Conservation (phyloP, 2,888 invertebrate genomes). For the Sarcophaga carnaria region DNA sequence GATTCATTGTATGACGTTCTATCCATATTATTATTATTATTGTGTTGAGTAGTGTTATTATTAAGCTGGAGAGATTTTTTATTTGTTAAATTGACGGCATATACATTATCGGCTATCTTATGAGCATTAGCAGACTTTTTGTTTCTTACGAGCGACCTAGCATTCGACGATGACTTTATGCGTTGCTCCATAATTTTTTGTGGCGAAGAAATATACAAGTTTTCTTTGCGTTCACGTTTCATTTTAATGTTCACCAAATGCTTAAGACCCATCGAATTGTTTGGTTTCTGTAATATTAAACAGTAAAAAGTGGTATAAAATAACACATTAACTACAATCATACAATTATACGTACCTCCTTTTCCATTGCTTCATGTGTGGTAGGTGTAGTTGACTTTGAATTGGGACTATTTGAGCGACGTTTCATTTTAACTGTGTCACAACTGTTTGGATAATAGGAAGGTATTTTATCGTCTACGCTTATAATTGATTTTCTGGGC, state of each 20-base stretch:
- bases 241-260: conserved; percentile 76
- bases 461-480: conserved; percentile 81
- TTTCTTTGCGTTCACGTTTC: conserved; percentile 79
- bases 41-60: conserved; percentile 49
- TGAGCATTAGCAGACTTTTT: conserved; percentile 75
- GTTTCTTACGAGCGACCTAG: conserved; percentile 39
- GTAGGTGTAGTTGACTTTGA: conserved; percentile 40
- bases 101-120: conserved; percentile 80
- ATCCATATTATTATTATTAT: conserved; percentile 73
- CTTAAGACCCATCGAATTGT: conserved; percentile 72
- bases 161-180: conserved; percentile 68
- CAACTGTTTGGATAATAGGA: conserved; percentile 82
- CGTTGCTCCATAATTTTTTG: conserved; percentile 79
- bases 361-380: conserved; percentile 20
- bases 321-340: neutral
- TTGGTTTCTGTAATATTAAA: conserved; percentile 53
- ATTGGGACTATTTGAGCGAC: conserved; percentile 73
- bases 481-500: conserved; percentile 78
- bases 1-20: conserved; percentile 46
- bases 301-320: neutral
- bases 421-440: conserved; percentile 77
- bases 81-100: conserved; percentile 76
- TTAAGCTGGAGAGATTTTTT: conserved; percentile 57
- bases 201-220: conserved; percentile 80
- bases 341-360: conserved; percentile 59